Conservation (phyloP, 2,888 invertebrate species). For the Endotricha flammealis region DNA sequence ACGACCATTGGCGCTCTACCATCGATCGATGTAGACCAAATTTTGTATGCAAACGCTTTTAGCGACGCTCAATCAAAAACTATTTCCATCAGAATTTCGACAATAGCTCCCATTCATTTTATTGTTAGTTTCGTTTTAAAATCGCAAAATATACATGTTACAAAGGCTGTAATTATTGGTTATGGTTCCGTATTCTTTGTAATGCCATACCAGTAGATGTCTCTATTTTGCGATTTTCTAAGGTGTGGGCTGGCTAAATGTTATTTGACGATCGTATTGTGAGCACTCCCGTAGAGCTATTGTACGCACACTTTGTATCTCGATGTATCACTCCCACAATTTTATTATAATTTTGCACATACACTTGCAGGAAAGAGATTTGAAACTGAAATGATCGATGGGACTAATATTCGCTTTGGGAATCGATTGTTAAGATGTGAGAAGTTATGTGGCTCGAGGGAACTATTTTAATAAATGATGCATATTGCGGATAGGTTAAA, state of each 20-base stretch:
- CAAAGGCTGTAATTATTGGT: constrained; percentile 74
- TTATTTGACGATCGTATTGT: constrained; percentile 75
- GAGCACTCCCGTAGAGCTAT: constrained; percentile 67
- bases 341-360: constrained; percentile 62
- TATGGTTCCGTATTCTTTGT: constrained; percentile 61
- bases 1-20: too few species aligned
- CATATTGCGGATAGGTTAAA: too few species aligned
- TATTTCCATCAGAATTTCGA: constrained; percentile 41
- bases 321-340: constrained; percentile 73
- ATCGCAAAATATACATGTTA: constrained; percentile 51
- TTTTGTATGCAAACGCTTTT: constrained; percentile 12
- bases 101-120: constrained; percentile 34
- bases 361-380: constrained; percentile 55
- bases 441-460: constrained; percentile 68
- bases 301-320: constrained; percentile 47
- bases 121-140: constrained; percentile 53
- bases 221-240: constrained; percentile 76
- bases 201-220: constrained; percentile 63
- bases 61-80: constrained; percentile 37
- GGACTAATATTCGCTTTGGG: constrained; percentile 36
- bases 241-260: constrained; percentile 76
- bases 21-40: too few species aligned
- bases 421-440: constrained; percentile 43
- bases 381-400: constrained; percentile 61
- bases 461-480: constrained; percentile 21